Conservation (phyloP, 2,113 vertebrate species). For the Corvus cornix region DNA sequence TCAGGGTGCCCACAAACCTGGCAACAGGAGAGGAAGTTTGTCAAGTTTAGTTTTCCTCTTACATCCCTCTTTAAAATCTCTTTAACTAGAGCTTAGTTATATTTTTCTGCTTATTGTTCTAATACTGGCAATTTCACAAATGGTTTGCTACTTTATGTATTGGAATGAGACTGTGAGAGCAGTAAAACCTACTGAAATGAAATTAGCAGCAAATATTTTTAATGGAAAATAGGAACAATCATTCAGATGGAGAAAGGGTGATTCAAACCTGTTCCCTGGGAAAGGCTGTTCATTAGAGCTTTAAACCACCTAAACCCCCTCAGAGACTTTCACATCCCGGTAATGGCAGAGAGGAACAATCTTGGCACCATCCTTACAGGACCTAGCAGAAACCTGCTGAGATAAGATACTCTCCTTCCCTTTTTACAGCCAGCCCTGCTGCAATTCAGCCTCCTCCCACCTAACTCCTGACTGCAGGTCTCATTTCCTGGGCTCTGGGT, state of each 20-base stretch:
- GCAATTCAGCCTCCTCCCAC: background rate
- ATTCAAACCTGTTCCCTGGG: background rate
- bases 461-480: background rate
- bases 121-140: background rate
- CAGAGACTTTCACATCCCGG: background rate
- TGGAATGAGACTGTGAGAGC: background rate
- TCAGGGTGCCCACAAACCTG: constrained; percentile 93
- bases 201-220: background rate
- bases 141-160: background rate
- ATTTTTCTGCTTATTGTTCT: background rate
- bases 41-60: background rate
- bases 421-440: background rate
- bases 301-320: background rate
- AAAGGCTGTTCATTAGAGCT: background rate
- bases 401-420: background rate
- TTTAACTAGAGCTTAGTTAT: background rate
- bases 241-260: background rate
- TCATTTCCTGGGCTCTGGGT: background rate
- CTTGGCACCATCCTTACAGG: background rate
- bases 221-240: background rate
- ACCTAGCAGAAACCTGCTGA: background rate
- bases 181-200: background rate
- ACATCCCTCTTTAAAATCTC: background rate
- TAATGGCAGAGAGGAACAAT: background rate
- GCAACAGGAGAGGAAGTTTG: background rate